These are phyloP conservation scores for Spizella passerina DNA, from an alignment of 2,797 vertebrate genomes.

Conservation along the genomic window DNA sequence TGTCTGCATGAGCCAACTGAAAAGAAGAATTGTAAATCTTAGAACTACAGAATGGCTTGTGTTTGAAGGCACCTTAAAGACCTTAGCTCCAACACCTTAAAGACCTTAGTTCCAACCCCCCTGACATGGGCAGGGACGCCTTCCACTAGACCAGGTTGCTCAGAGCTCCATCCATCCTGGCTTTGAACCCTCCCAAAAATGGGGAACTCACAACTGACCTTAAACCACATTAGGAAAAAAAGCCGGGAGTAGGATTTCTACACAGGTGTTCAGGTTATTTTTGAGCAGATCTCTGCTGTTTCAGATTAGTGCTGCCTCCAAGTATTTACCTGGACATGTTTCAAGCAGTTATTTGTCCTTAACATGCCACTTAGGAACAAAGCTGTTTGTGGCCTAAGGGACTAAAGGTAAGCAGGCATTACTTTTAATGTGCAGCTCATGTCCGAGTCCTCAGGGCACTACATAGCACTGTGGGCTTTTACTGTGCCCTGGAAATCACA, in stretches of 20 bases:
- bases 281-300: neutral
- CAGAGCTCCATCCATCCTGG: neutral
- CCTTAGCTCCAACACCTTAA: neutral
- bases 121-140: too few relatives aligned
- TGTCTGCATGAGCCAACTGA: neutral
- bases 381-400: neutral
- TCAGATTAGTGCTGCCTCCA: neutral
- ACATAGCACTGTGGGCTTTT: neutral
- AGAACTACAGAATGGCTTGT: neutral
- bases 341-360: neutral
- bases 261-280: neutral
- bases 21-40: neutral
- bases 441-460: rapidly evolving
- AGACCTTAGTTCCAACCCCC: neutral
- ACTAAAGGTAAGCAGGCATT: neutral
- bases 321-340: neutral
- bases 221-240: neutral
- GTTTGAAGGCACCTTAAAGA: neutral
- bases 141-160: neutral
- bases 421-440: neutral
- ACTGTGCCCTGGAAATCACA: neutral
- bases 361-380: neutral
- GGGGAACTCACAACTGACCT: neutral
- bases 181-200: neutral
- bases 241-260: neutral